Evolutionary conservation across 2,113 vertebrate genomes (phyloP).

Genomic region (Dromaius novaehollandiae): DNA sequence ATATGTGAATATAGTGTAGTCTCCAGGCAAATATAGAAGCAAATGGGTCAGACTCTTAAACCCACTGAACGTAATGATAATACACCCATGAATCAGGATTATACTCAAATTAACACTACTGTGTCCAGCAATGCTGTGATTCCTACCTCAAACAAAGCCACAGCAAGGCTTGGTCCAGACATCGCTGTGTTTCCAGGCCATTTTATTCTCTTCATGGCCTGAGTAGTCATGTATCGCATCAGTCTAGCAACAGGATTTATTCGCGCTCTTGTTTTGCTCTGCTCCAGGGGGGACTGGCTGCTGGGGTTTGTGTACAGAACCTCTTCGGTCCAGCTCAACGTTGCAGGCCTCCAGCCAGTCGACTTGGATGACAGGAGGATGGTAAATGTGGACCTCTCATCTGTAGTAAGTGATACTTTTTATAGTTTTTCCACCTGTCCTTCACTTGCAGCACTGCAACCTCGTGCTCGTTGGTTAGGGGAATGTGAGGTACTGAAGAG

Average conservation of each 20-base stretch:
- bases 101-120: not conserved
- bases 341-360: constrained; percentile 93
- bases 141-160: not conserved
- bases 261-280: not conserved
- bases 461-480: not conserved
- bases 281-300: constrained; percentile 93
- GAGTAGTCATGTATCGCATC: rapidly evolving
- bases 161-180: not conserved
- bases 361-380: constrained; percentile 84
- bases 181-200: not conserved
- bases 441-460: not conserved
- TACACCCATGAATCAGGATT: not conserved
- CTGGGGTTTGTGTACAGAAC: constrained; percentile 94
- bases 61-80: not conserved
- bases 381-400: constrained; percentile 93
- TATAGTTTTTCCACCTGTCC: not conserved
- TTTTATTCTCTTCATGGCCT: not conserved
- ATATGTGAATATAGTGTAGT: not conserved
- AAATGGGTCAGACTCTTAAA: not conserved
- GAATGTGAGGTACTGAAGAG: not conserved
- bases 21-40: not conserved
- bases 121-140: not conserved
- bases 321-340: constrained; percentile 86
- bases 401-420: constrained; percentile 82
- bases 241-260: not conserved